Percentiles rank a stretch among this genome's conserved stretches.
phyloP scores from a whole-genome alignment of 2,113 vertebrate species.

The Arenaria interpres region DNA sequence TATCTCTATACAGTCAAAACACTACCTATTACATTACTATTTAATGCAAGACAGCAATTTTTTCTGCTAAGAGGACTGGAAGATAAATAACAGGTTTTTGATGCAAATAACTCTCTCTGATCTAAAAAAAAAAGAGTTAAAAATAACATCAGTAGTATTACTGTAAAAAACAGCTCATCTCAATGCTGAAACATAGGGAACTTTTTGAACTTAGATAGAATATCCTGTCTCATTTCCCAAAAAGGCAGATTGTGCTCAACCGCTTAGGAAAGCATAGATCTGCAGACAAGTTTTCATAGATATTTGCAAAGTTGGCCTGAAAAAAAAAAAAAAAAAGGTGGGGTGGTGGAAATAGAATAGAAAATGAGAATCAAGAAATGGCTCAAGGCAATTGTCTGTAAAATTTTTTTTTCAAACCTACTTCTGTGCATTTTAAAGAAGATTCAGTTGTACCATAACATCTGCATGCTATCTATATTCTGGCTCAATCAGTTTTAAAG shows the following conservation, averaged over 20 bases:
- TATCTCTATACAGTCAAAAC: too few relatives aligned
- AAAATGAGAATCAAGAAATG: not conserved
- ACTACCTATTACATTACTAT: not conserved
- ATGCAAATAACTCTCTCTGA: not conserved
- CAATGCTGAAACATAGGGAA: not conserved
- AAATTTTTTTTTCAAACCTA: not conserved
- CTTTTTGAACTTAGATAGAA: not conserved
- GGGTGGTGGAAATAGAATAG: too few relatives aligned
- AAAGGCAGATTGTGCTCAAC: not conserved
- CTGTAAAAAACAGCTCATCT: not conserved
- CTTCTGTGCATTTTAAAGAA: not conserved
- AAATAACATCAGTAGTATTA: not conserved
- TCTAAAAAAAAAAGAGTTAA: not conserved
- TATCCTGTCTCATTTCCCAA: not conserved
- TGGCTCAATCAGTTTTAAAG: not conserved
- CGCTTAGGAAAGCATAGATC: not conserved
- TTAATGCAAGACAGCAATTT: not conserved
- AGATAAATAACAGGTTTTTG: not conserved
- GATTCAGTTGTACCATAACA: not conserved
- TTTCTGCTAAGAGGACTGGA: not conserved
- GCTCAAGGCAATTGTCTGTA: not conserved
- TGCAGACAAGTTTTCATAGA: not conserved
- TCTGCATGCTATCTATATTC: not conserved
- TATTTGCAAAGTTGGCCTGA: not conserved
- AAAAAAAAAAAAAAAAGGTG: rapidly evolving